Evolutionary conservation across 2,888 invertebrate genomes (phyloP), one percentile per base, ranked within the genome.

Genomic region (Stenchaetothrips biformis): DNA sequence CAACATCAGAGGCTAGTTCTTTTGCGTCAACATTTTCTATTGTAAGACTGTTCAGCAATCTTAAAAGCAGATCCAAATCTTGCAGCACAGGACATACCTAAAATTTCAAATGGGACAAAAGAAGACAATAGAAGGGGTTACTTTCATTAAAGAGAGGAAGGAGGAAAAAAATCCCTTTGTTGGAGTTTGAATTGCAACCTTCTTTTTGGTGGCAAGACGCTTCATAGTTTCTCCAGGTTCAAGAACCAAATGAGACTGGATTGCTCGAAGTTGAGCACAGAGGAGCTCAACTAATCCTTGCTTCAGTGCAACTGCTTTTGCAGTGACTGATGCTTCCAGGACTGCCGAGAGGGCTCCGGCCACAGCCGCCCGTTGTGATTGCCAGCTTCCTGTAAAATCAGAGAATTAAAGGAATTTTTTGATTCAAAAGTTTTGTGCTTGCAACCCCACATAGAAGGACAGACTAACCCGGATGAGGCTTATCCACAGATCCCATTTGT

Each of bases 1-100:
- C 90, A 67, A 88, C 86, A 47, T 89, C 88, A 0, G 90, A 89
- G 48, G 90, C 89, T 53, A 86, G 86, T 27, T 88, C 88, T 84
- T 93, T 93, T 0, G 90, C 90, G 0, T 86, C 81, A 1, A 84
- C 83, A 84, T 89, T 89, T 21, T 89, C 88, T 78, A 89, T 85
- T 89, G 92, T 89, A 81, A 90, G 89, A 84, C 91, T 91, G 83
- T 89, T 90, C 48, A 91, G 86, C 47, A 92, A 84, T 2, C 88
- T 88, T 16, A 92, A 86, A 37, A 91, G 84, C 86, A 89, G 89
- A 81, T 89, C 88, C 6, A 92, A 85, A 53, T 91, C 90, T 78
- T 88, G 88, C 25, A 93, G 85, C 1, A 90, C 85, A 2, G 91
- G 90, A 83, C 89, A 84, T 37, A 85, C 83, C 87, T 88, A 82